phyloP scores from a whole-genome alignment of 1,140 invertebrate species.

The Ceratina japonica region DNA sequence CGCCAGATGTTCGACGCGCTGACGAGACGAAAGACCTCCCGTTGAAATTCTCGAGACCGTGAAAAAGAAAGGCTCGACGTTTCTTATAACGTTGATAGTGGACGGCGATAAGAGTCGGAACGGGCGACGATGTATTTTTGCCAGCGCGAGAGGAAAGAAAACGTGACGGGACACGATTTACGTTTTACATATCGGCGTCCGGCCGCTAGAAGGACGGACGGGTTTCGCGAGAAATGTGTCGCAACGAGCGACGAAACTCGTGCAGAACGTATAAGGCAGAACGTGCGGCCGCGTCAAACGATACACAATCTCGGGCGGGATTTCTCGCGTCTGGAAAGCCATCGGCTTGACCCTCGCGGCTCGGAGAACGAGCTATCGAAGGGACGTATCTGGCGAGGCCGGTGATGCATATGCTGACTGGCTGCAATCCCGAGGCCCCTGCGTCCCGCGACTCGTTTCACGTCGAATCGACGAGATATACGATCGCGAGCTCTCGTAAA shows the following conservation, averaged over 20 bases:
- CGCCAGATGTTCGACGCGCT: no score
- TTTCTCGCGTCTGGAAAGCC: slow-evolving; percentile 32
- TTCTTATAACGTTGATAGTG: neutral
- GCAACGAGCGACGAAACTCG: slow-evolving; percentile 34
- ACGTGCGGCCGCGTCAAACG: slow-evolving; percentile 1
- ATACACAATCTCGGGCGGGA: slow-evolving; percentile 10
- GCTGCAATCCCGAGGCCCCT: neutral
- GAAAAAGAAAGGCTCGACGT: neutral
- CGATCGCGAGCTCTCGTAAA: neutral
- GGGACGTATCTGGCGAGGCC: slow-evolving; percentile 12
- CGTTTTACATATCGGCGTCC: slow-evolving; percentile 27
- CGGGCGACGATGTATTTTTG: neutral
- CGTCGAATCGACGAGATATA: slow-evolving; percentile 12
- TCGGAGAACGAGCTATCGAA: slow-evolving; percentile 9
- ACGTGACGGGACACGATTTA: slow-evolving; percentile 33
- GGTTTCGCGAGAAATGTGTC: slow-evolving; percentile 42
- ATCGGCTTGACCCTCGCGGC: neutral
- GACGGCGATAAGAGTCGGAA: no score
- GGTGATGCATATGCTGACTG: neutral
- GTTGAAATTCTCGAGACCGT: slow-evolving; percentile 1
- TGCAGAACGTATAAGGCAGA: slow-evolving; percentile 23
- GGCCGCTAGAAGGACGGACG: slow-evolving; percentile 23
- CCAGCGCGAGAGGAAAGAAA: neutral
- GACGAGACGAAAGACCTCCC: neutral
- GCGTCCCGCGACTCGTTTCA: slow-evolving; percentile 9